Conservation (phyloP, 2,113 vertebrate species). For the Thymallus thymallus region DNA sequence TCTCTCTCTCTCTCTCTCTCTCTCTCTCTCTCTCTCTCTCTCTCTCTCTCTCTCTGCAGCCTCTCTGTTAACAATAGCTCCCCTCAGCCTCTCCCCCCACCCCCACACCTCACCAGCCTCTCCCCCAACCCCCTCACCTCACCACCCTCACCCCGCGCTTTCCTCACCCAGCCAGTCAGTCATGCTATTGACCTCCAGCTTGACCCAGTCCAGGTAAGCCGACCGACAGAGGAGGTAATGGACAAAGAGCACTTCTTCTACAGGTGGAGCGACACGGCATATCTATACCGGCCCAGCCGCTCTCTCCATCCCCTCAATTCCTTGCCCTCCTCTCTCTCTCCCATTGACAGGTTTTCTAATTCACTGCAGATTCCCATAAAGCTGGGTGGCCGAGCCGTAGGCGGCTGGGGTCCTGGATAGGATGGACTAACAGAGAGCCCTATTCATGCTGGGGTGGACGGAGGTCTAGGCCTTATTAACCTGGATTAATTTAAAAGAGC, state of each 20-base stretch:
- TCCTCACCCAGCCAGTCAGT: conserved; percentile 10
- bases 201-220: conserved; percentile 94
- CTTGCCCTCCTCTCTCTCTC: conserved; percentile 59
- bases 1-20: too few species aligned
- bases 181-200: conserved; percentile 89
- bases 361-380: conserved; percentile 98
- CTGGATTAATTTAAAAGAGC: conserved; percentile 91
- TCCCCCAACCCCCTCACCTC: too few species aligned
- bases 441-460: conserved; percentile 97
- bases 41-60: too few species aligned
- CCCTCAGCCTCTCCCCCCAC: not conserved
- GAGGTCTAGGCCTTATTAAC: conserved; percentile 80
- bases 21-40: too few species aligned
- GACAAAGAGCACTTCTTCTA: conserved; percentile 96
- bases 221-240: conserved; percentile 75
- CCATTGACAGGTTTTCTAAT: conserved; percentile 99
- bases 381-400: conserved; percentile 89
- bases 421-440: conserved; percentile 80
- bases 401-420: conserved; percentile 31
- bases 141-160: too few species aligned
- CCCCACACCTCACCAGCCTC: conserved; percentile 49
- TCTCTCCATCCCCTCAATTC: too few species aligned
- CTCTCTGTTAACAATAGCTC: too few species aligned
- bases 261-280: conserved; percentile 88
- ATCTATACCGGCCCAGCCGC: conserved; percentile 78